Base-by-base conservation (phyloP, 2,888 invertebrate genomes). In the Drosophila silvestris region DNA sequence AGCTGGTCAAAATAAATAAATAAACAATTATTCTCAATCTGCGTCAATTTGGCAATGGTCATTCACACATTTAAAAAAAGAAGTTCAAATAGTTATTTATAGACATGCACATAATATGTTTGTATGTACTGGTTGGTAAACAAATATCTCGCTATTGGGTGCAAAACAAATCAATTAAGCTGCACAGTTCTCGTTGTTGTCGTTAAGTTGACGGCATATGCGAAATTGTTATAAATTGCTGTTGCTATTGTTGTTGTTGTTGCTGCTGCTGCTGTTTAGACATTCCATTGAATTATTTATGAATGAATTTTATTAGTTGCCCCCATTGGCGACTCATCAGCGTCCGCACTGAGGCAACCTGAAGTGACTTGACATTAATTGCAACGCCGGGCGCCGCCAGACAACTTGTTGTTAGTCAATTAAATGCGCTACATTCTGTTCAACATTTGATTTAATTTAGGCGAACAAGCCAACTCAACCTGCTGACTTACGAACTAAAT, bases 301-400 rank as follows among this genome's bases (percentile, higher is more conserved):
- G 88, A 87, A 90, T 89, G 91, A 89, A 85, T 90, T 91, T 85
- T 85, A 87, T 87, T 90, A 87, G 90, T 83, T 89, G 86, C 89
- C 90, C 89, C 89, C 86, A 87, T 89, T 87, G 90, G 81, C 85
- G 83, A 83, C 89, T 85, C 90, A 85, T 85, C 90, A 85, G 85
- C 81, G 85, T 85, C 85, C 67, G 75, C 65, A 58, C 56, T 65
- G 79, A 72, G 80, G 79, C 80, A 80, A 75, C 71, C 69, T 82
- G 73, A 75, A 69, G 67, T 75, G 79, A 77, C 81, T 88, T 88
- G 85, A 85, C 90, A 88, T 88, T 85, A 89, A 90, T 85, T 85
- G 90, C 85, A 83, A 57, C 73, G 37, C 51, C 61, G 65, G 76
- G 64, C 64, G 64, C 61, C 68, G 50, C 32, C 30, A 53, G 41